Conservation (phyloP, 2,797 vertebrate genomes). For the Pipistrellus nathusii region DNA sequence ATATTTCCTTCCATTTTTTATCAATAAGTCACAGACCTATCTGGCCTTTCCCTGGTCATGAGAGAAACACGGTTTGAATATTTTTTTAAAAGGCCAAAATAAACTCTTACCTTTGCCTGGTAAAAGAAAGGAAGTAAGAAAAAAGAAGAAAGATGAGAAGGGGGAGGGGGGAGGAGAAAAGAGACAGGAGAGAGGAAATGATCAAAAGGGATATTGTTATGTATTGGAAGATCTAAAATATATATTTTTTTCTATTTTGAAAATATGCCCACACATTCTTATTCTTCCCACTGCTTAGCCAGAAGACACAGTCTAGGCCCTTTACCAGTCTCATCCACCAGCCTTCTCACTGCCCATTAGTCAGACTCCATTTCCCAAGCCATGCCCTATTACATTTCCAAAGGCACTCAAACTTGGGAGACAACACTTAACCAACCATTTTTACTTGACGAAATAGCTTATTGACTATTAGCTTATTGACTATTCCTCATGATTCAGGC, state of each 20-base stretch:
- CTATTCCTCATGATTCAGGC: neutral
- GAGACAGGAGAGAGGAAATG: neutral
- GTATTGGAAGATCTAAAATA: neutral
- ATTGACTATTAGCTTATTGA: neutral
- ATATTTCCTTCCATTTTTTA: constrained; percentile 22
- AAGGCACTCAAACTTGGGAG: neutral
- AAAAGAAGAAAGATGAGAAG: neutral
- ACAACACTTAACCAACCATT: neutral
- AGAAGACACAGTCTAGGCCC: neutral
- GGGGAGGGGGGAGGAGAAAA: neutral
- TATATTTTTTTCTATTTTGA: neutral
- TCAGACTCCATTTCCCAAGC: neutral
- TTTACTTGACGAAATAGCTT: neutral
- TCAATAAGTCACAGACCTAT: constrained; percentile 43
- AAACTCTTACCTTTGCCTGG: neutral
- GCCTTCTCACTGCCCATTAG: neutral
- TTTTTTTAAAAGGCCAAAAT: neutral
- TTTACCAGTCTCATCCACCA: neutral
- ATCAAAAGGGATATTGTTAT: neutral
- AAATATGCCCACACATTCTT: neutral
- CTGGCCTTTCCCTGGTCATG: constrained; percentile 4
- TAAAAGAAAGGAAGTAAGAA: neutral
- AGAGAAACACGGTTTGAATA: neutral
- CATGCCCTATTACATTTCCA: neutral
- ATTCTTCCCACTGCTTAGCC: neutral